These are phyloP conservation scores for Geococcyx californianus DNA, from an alignment of 2,113 vertebrate genomes.

Conservation along the genomic window DNA sequence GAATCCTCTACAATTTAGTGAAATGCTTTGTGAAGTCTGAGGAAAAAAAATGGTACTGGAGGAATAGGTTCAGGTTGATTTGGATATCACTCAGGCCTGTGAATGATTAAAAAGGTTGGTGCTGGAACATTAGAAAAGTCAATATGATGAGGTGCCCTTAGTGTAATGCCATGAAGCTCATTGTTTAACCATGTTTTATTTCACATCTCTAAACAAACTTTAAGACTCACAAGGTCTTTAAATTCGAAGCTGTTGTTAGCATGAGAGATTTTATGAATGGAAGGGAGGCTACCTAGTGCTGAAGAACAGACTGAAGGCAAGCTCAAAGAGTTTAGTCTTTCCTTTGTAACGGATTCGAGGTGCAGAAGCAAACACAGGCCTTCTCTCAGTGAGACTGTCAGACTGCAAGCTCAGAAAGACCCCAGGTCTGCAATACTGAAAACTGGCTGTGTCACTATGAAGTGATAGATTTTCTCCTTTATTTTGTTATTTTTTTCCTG, in stretches of 20 bases:
- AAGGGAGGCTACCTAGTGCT: neutral
- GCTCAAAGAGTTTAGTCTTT: neutral
- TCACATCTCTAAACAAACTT: neutral
- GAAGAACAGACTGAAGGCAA: neutral
- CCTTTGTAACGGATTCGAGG: neutral
- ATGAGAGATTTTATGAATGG: neutral
- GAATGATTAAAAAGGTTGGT: neutral
- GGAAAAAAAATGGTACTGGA: neutral
- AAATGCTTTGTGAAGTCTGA: neutral
- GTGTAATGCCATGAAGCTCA: neutral
- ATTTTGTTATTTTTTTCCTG: neutral
- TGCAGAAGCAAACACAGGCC: neutral
- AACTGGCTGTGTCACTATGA: neutral
- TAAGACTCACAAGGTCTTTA: neutral
- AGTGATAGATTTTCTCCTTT: neutral
- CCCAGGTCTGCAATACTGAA: neutral
- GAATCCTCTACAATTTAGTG: neutral
- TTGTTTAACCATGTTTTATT: neutral
- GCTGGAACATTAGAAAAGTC: neutral
- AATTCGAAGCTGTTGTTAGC: neutral
- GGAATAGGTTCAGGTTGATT: neutral
- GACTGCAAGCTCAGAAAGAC: neutral
- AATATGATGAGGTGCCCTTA: neutral
- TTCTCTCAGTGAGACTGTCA: neutral
- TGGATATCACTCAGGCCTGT: neutral